Evolutionary conservation across 2,888 invertebrate species (phyloP), one percentile per base, ranked within the genome.

Genomic region (Chironomus tentans): DNA sequence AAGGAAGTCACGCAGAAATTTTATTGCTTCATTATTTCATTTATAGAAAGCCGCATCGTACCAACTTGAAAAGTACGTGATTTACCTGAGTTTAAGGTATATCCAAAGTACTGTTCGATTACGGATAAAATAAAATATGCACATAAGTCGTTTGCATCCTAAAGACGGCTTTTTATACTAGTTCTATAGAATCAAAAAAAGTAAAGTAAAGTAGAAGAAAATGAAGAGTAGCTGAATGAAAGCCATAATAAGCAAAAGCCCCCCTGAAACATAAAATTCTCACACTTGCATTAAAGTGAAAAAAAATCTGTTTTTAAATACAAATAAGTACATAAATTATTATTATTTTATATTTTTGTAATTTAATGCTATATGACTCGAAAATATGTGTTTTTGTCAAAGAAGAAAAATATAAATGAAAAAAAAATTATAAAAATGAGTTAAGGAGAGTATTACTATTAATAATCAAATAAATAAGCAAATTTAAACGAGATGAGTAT

Each of bases 241-340:
- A 65, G 65, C 65, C 65, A 65, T 65, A 65, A 65, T 15, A 56
- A 56, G 56, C 56, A 56, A 56, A 65, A 65, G 65, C 65, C 65
- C 38, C 38, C 22, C 65, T 24, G 65, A 65, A 65, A 65, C 65
- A 65, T 18, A 65, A 56, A 65, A 65, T 65, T 65, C 65, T 65
- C 65, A 56, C 56, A 56, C 56, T 56, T 56, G n/a, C 56, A 38
- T 38, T 38, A 38, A 56, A 56, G 56, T 56, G 56, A 18, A 56
- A 18, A 18, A 56, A 15, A 56, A 56, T 56, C 7, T 15, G n/a
- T 56, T 56, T 56, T 56, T 56, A 56, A 18, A 56, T 56, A 56
- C 18, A 7, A 56, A 56, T 56, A 56, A 56, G 18, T 56, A 18
- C n/a, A 56, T 56, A 56, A 56, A 56, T 56, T 56, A 56, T 56